These are phyloP conservation scores for Dusona sp. DNA, from an alignment of 2,888 invertebrate genomes.

Conservation along the genomic window DNA sequence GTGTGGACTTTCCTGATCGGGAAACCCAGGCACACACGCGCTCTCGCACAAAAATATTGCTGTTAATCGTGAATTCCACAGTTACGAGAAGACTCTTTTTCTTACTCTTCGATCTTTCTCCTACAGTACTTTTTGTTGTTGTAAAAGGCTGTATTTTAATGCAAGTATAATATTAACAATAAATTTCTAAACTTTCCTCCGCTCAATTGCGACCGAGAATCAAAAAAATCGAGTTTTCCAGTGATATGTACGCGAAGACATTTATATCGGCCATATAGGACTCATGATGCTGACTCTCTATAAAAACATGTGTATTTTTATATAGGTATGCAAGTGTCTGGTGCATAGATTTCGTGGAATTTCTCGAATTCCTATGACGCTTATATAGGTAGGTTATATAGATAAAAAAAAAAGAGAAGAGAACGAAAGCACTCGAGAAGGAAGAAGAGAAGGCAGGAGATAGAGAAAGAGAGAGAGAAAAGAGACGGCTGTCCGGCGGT, in stretches of 20 bases:
- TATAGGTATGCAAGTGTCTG: constrained; percentile 16
- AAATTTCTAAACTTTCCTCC: no score
- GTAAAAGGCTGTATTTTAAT: no score
- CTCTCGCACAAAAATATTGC: background rate
- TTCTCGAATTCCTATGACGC: constrained; percentile 32
- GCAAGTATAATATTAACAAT: no score
- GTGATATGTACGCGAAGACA: no score
- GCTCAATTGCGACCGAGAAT: no score
- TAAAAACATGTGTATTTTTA: background rate
- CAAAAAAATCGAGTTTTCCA: no score
- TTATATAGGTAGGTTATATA: constrained; percentile 19
- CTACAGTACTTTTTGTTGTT: no score
- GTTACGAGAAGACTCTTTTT: background rate
- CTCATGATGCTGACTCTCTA: background rate
- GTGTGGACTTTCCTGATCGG: background rate
- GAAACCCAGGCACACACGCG: background rate
- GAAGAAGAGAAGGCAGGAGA: constrained; percentile 3
- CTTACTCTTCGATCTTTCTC: no score
- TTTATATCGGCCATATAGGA: background rate
- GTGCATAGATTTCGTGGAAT: constrained; percentile 56
- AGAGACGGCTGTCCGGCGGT: constrained; percentile 56
- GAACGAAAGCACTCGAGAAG: constrained; percentile 28
- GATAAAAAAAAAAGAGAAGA: constrained; percentile 40
- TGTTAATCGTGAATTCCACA: background rate
- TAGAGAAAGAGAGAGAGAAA: background rate